Evolutionary conservation across 1,140 invertebrate genomes (phyloP).

Genomic region (Stegodyphus mimosarum): DNA sequence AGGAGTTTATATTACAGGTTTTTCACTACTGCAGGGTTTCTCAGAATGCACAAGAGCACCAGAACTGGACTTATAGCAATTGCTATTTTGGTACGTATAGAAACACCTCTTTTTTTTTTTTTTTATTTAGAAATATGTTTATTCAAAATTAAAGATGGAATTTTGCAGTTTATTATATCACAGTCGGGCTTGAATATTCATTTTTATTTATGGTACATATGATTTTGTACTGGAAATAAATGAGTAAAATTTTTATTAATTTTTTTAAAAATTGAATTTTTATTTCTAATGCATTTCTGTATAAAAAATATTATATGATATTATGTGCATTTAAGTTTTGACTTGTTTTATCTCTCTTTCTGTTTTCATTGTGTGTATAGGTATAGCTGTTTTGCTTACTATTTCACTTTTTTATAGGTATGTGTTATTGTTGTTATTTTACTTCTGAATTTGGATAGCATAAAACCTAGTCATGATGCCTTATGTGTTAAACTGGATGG

Average conservation of each 20-base stretch:
- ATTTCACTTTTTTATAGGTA: background rate
- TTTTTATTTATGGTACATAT: too few species aligned
- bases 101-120: background rate
- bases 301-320: too few species aligned
- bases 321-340: too few species aligned
- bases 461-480: background rate
- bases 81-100: constrained; percentile 8
- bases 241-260: too few species aligned
- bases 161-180: too few species aligned
- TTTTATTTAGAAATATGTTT: background rate
- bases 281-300: too few species aligned
- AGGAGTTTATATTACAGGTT: background rate
- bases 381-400: background rate
- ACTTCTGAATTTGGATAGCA: constrained; percentile 24
- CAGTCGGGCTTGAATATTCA: too few species aligned
- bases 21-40: background rate
- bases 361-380: too few species aligned
- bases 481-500: constrained; percentile 42
- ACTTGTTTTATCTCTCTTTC: too few species aligned
- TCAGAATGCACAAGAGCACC: constrained; percentile 39
- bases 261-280: too few species aligned
- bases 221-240: too few species aligned
- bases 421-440: constrained; percentile 21
- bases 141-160: too few species aligned
- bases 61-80: constrained; percentile 30